These are phyloP conservation scores for Amblyjoppa fuscipennis DNA, from an alignment of 2,888 invertebrate genomes.

Conservation along the genomic window DNA sequence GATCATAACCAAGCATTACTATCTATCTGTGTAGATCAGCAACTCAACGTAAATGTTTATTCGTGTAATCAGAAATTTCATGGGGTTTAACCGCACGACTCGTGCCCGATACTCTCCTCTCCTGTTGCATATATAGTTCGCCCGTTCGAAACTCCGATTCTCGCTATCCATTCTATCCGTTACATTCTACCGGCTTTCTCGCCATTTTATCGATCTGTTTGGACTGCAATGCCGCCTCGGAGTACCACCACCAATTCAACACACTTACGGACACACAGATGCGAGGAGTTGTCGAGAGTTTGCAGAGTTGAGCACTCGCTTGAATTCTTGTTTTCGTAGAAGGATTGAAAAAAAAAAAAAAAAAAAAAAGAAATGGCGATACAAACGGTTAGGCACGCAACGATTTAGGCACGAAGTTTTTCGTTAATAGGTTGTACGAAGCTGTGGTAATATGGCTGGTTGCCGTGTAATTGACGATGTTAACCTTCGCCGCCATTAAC, in stretches of 20 bases:
- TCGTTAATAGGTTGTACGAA: neutral
- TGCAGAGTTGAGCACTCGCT: constrained; percentile 9
- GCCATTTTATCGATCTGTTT: constrained; percentile 51
- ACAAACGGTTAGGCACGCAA: constrained; percentile 10
- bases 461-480: constrained; percentile 12
- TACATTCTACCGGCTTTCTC: constrained; percentile 19
- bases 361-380: neutral
- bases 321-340: neutral
- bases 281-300: constrained; percentile 16
- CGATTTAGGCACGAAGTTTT: constrained; percentile 16
- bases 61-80: constrained; percentile 43
- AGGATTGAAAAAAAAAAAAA: neutral
- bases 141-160: constrained; percentile 28
- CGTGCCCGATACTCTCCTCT: neutral
- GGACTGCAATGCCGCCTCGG: constrained; percentile 43
- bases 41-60: constrained; percentile 37
- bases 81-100: neutral
- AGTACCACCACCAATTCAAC: neutral
- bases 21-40: neutral
- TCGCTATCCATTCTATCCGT: constrained; percentile 3
- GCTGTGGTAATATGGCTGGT: neutral
- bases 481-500: constrained; percentile 24
- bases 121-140: neutral
- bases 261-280: neutral
- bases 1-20: constrained; percentile 23